Percentiles rank a stretch among this genome's conserved stretches.
Conservation (phyloP, 2,888 invertebrate species). For the Limnephilus auricula region DNA sequence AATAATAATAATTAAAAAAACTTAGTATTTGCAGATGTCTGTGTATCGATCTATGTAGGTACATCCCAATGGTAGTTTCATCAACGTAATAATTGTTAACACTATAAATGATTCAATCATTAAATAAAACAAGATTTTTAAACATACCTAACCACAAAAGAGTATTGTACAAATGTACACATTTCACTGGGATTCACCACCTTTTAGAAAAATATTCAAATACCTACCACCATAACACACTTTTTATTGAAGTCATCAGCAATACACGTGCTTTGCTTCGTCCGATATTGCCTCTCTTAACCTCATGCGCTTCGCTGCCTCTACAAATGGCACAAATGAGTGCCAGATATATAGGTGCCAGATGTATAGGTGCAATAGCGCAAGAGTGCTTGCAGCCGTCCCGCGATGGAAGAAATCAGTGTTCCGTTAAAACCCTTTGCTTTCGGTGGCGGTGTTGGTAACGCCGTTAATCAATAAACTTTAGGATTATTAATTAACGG, state of each 20-base stretch:
- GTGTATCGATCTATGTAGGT: too few species aligned
- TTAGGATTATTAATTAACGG: conserved; percentile 58
- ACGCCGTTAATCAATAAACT: conserved; percentile 55
- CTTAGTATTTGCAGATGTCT: too few species aligned
- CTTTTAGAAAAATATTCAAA: too few species aligned
- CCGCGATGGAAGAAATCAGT: conserved; percentile 3
- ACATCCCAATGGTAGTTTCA: too few species aligned
- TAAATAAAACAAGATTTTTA: too few species aligned
- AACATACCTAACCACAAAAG: too few species aligned
- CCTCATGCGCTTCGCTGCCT: background rate
- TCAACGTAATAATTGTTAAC: too few species aligned
- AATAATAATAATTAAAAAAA: too few species aligned
- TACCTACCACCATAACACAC: background rate
- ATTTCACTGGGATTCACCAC: too few species aligned
- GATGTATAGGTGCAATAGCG: background rate
- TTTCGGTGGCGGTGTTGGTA: conserved; percentile 43
- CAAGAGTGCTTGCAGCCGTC: background rate
- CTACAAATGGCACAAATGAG: background rate
- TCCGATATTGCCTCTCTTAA: background rate
- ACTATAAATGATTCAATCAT: too few species aligned
- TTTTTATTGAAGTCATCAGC: background rate
- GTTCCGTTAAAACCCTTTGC: conserved; percentile 13
- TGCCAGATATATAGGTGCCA: background rate
- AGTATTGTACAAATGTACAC: too few species aligned
- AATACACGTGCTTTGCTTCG: background rate